Conservation (phyloP, 2,113 vertebrate genomes). For the Crocuta crocuta region DNA sequence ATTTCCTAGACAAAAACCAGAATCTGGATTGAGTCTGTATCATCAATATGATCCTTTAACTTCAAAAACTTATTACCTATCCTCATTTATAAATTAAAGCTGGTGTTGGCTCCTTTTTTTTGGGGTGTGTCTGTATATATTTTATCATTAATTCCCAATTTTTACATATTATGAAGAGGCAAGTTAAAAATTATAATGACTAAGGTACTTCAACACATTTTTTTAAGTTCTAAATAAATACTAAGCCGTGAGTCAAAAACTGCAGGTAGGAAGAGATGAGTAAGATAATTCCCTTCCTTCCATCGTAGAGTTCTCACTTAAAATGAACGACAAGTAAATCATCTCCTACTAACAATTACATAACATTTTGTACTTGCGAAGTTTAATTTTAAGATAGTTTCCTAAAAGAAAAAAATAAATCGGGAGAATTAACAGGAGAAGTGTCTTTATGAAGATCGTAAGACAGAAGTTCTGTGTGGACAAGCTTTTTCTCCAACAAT, state of each 20-base stretch:
- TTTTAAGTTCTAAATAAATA: conserved; percentile 45
- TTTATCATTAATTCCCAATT: conserved; percentile 15
- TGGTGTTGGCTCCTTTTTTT: neutral
- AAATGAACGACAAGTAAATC: conserved; percentile 50
- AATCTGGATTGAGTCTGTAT: neutral
- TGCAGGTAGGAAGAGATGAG: conserved; percentile 54
- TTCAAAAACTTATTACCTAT: neutral
- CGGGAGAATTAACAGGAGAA: neutral
- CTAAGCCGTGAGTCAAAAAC: conserved; percentile 66
- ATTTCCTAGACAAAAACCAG: neutral
- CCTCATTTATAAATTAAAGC: conserved; percentile 14
- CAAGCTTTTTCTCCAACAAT: neutral
- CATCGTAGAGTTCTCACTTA: neutral
- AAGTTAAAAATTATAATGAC: conserved; percentile 26
- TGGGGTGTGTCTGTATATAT: neutral
- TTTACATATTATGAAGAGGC: conserved; percentile 50
- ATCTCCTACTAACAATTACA: conserved; percentile 43
- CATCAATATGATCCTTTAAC: neutral
- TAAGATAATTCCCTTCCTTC: conserved; percentile 39
- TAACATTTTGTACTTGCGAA: conserved; percentile 49
- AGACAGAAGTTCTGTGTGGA: neutral
- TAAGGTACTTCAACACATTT: conserved; percentile 28
- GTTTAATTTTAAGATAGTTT: conserved; percentile 46
- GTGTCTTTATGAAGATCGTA: neutral
- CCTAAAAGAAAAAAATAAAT: conserved; percentile 40